A percentile compares a stretch with the other conserved stretches of the same genome.
phyloP scores from a whole-genome alignment of 2,113 vertebrate species.

The Acrocephalus kingi region DNA sequence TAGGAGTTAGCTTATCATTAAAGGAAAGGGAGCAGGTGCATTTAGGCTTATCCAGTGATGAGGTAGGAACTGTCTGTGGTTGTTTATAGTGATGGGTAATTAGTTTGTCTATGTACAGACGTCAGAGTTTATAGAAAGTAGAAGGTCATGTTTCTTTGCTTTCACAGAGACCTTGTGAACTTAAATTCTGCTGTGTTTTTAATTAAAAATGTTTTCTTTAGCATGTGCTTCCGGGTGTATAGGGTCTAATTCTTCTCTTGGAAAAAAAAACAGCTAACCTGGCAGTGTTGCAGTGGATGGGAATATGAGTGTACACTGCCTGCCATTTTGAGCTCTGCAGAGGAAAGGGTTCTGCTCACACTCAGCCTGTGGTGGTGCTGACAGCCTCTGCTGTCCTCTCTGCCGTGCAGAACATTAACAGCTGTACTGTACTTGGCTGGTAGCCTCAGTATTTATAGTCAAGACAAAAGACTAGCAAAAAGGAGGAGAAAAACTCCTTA shows the following conservation, averaged over 20 bases:
- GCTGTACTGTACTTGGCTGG: neutral
- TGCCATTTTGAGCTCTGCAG: neutral
- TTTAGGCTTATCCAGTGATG: neutral
- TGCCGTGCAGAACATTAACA: neutral
- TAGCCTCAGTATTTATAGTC: neutral
- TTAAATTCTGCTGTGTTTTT: neutral
- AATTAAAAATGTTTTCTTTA: neutral
- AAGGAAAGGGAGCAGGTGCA: conserved; percentile 25
- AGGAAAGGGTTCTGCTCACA: neutral
- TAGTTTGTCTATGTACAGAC: neutral
- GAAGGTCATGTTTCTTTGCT: neutral
- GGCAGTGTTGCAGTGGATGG: neutral
- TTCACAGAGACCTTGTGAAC: neutral
- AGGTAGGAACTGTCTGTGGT: neutral
- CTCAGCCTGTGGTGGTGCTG: neutral
- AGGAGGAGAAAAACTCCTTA: neutral
- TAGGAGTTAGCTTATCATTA: conserved; percentile 49
- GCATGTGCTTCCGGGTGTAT: neutral
- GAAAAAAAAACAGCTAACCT: neutral
- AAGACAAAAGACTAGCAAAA: neutral
- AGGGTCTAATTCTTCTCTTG: neutral
- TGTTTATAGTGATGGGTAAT: conserved; percentile 22
- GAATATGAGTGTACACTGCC: neutral
- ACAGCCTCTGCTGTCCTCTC: neutral
- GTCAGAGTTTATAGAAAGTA: neutral